Evolutionary conservation across 2,888 invertebrate genomes (phyloP), one percentile per base, ranked within the genome.

Genomic region (Aromia moschata): DNA sequence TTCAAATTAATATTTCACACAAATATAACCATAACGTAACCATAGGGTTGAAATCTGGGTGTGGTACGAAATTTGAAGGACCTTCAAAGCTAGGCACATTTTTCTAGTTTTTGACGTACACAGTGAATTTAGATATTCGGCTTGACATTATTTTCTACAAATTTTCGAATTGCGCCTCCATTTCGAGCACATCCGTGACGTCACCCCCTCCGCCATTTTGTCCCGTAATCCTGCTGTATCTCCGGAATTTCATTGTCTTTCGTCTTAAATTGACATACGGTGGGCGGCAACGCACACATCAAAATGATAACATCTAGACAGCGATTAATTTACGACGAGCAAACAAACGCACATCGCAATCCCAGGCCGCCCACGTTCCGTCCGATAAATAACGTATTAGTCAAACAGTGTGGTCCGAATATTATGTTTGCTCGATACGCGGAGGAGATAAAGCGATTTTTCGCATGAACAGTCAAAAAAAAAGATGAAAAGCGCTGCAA

Each of bases 401-500:
- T 25, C 25, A 25, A 25, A 25, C 37, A 20, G n/a, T 36, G 17
- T 18, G 18, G 37, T 37, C 47, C 4, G 25, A 25, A 5, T 14
- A 46, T 33, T 17, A 10, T 47, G 47, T 47, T 47, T 47, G 18
- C 47, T 17, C 1, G 15, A 9, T 30, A 11, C 18, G 31, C 16
- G 11, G 16, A 16, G 15, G 16, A 17, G 38, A 38, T 49, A 36
- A 49, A 38, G 30, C 2, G 15, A 18, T 12, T 40, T 47, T 37
- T 49, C 38, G 49, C 49, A 20, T 30, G 49, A 38, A 15, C 14
- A 38, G 36, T 38, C 16, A 49, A 15, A 49, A 33, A 49, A 44
- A 44, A 12, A 37, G 49, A 49, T 49, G 20, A 49, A 36, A 49
- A 30, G 47, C 20, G n/a, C 17, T 12, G 10, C 38, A 38, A 38